These are phyloP conservation scores for Terrapene triunguis DNA, from an alignment of 2,113 vertebrate genomes.

Conservation along the genomic window DNA sequence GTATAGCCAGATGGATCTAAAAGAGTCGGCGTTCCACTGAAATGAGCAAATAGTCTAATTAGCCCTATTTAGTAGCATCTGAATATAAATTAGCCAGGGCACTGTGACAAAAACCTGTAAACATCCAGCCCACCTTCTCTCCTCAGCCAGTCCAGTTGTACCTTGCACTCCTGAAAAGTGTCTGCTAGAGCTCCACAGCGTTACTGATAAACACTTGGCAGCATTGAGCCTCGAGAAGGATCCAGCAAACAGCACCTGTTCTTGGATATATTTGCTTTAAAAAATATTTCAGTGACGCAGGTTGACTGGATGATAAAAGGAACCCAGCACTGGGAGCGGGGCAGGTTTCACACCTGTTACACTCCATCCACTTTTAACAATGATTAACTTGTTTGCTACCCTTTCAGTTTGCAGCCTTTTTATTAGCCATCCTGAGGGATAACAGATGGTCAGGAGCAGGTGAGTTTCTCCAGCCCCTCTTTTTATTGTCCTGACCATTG, in stretches of 20 bases:
- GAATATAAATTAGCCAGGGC: not conserved
- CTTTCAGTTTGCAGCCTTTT: not conserved
- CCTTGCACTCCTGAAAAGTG: not conserved
- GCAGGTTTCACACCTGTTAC: not conserved
- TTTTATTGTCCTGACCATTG: not conserved
- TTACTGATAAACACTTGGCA: not conserved
- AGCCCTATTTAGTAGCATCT: not conserved
- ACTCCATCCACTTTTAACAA: not conserved
- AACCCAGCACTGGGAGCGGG: not conserved
- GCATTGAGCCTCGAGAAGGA: not conserved
- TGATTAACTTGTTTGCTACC: not conserved
- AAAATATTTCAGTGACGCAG: rapidly evolving
- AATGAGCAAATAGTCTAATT: not conserved
- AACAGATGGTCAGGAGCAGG: not conserved
- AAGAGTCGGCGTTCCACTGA: not conserved
- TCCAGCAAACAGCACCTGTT: not conserved
- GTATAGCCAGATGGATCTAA: not conserved
- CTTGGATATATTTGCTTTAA: not conserved
- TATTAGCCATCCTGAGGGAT: not conserved
- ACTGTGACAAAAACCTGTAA: not conserved
- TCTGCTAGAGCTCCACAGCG: rapidly evolving
- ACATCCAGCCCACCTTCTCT: not conserved
- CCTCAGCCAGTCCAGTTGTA: not conserved
- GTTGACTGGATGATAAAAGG: not conserved
- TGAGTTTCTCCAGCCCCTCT: not conserved